Evolutionary conservation across 2,888 invertebrate species (phyloP).

Genomic region (Galerucella pusilla): DNA sequence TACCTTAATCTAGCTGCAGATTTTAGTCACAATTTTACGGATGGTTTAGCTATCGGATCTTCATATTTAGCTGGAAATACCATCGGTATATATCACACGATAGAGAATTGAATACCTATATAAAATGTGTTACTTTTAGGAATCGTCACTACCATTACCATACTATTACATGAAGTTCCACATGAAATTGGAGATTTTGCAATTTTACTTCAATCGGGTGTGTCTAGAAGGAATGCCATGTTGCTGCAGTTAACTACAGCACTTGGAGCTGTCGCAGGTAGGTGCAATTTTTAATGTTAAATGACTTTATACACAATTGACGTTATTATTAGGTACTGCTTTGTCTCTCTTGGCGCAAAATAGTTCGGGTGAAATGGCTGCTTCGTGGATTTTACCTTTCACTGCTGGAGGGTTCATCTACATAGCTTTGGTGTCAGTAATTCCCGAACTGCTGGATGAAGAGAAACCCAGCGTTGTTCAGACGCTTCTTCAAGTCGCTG

Average conservation of each 20-base stretch:
- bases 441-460: conserved; percentile 95
- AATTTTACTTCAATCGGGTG: conserved; percentile 97
- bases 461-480: conserved; percentile 81
- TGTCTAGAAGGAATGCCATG: conserved; percentile 94
- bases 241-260: conserved; percentile 93
- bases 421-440: conserved; percentile 98
- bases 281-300: not conserved
- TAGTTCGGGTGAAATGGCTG: conserved; percentile 74
- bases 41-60: conserved; percentile 98
- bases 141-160: conserved; percentile 92
- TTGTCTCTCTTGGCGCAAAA: conserved; percentile 87
- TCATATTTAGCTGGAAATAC: conserved; percentile 93
- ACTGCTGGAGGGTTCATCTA: conserved; percentile 99
- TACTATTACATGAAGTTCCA: conserved; percentile 97
- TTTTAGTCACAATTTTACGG: conserved; percentile 99
- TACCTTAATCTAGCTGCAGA: conserved; percentile 98
- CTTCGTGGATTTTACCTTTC: conserved; percentile 94
- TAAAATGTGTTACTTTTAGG: conserved; percentile 33
- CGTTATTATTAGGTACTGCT: conserved; percentile 83
- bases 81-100: conserved; percentile 69
- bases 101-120: not conserved
- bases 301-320: no score
- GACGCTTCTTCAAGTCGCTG: conserved; percentile 90
- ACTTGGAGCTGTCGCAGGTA: conserved; percentile 90
- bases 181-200: conserved; percentile 99